Percentiles rank a stretch among this genome's conserved stretches.
These are phyloP conservation scores for Ditylenchus weischeri DNA, from an alignment of 2,888 invertebrate genomes.

Conservation along the genomic window DNA sequence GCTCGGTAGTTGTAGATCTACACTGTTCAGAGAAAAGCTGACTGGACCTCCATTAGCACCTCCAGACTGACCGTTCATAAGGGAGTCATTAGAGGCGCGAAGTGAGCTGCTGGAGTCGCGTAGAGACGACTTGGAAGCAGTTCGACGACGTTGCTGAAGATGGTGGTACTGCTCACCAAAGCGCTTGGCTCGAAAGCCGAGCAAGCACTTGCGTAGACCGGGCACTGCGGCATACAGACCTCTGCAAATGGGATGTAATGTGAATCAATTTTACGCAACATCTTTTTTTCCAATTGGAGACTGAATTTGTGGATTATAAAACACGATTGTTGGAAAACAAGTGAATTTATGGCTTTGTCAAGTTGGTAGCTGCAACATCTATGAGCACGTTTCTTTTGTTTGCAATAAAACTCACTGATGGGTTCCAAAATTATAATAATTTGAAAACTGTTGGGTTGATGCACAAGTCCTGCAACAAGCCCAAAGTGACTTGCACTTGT, in stretches of 20 bases:
- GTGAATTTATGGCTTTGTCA: too few relatives aligned
- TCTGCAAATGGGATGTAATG: slow-evolving; percentile 31
- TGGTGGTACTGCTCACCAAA: slow-evolving; percentile 54
- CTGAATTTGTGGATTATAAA: too few relatives aligned
- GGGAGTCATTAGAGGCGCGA: slow-evolving; percentile 19
- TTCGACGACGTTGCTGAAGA: slow-evolving; percentile 37
- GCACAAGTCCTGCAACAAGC: too few relatives aligned
- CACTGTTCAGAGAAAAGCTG: slow-evolving; percentile 1
- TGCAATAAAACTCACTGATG: too few relatives aligned
- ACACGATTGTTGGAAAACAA: too few relatives aligned
- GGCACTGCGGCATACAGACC: slow-evolving; percentile 58
- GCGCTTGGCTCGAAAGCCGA: slow-evolving; percentile 56
- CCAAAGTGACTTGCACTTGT: too few relatives aligned
- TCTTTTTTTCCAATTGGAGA: too few relatives aligned
- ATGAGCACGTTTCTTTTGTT: too few relatives aligned
- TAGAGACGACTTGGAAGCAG: slow-evolving; percentile 31
- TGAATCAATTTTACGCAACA: too few relatives aligned
- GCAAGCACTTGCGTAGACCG: slow-evolving; percentile 53
- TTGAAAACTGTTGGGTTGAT: too few relatives aligned
- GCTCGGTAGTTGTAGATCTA: slow-evolving; percentile 11
- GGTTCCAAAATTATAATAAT: too few relatives aligned
- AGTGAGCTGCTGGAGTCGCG: slow-evolving; percentile 26
- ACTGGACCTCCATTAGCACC: slow-evolving; percentile 9
- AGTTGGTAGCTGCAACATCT: too few relatives aligned
- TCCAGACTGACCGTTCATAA: slow-evolving; percentile 11